A percentile compares a stretch with the other conserved stretches of the same genome.
Conservation (phyloP, 2,888 invertebrate species). For the Endomychus coccineus region DNA sequence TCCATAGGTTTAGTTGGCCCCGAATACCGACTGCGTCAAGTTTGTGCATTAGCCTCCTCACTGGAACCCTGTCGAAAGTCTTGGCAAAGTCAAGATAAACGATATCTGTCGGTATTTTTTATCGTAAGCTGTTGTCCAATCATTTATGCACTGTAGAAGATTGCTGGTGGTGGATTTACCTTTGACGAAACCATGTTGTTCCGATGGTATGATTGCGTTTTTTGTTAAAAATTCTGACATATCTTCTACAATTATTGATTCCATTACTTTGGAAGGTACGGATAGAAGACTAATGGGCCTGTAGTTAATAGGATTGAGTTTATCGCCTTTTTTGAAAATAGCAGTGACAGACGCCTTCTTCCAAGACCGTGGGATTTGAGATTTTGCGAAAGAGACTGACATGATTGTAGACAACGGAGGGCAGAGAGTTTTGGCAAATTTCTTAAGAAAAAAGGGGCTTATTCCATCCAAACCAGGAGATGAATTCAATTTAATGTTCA, state of each 20-base stretch:
- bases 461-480: too few relatives aligned
- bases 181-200: slow-evolving; percentile 7
- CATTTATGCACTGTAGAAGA: slow-evolving; percentile 3
- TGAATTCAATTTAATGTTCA: too few relatives aligned
- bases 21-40: slow-evolving; percentile 1
- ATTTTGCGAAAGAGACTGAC: slow-evolving; percentile 3
- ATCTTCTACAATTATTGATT: slow-evolving; percentile 6
- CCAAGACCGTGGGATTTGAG: neutral
- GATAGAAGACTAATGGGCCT: slow-evolving; percentile 6
- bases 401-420: slow-evolving; percentile 1
- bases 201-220: slow-evolving; percentile 1
- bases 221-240: slow-evolving; percentile 3
- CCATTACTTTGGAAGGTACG: slow-evolving; percentile 6
- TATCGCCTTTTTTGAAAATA: slow-evolving; percentile 6
- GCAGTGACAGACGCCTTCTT: slow-evolving; percentile 7
- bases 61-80: slow-evolving; percentile 5
- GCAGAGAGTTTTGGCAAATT: neutral
- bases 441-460: too few relatives aligned
- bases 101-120: slow-evolving; percentile 1
- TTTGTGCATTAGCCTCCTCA: slow-evolving; percentile 2
- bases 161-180: slow-evolving; percentile 6
- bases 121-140: slow-evolving; percentile 1
- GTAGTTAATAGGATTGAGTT: slow-evolving; percentile 4
- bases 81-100: slow-evolving; percentile 5
- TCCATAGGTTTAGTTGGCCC: too few relatives aligned